These are phyloP conservation scores for Lepilemur ruficaudatus DNA, from an alignment of 2,797 vertebrate species.

Conservation along the genomic window DNA sequence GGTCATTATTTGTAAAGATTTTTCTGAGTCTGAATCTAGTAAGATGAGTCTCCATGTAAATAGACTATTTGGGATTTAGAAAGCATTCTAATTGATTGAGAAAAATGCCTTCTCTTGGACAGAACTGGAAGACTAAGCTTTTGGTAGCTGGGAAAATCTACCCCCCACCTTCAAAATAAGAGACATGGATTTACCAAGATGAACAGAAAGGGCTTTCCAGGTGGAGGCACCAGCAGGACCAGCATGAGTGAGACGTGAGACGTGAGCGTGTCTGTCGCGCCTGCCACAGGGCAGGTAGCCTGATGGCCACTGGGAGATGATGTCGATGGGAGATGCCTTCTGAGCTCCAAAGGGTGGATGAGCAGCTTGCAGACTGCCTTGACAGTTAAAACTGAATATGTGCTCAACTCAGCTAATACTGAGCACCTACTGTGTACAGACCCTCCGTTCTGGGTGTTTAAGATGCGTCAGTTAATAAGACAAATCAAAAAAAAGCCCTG, in stretches of 20 bases:
- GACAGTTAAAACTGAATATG: not conserved
- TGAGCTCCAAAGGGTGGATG: not conserved
- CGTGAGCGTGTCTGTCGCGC: accelerated
- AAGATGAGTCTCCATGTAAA: not conserved
- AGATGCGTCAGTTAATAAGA: not conserved
- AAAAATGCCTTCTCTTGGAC: not conserved
- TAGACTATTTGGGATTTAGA: not conserved
- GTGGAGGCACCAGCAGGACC: not conserved
- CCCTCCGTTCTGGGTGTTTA: not conserved
- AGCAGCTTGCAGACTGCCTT: not conserved
- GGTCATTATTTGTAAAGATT: not conserved
- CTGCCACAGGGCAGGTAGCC: not conserved
- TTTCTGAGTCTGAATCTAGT: not conserved
- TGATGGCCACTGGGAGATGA: not conserved
- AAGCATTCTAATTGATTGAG: not conserved
- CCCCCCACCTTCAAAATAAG: not conserved
- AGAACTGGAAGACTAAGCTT: not conserved
- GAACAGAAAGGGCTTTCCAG: not conserved
- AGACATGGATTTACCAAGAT: not conserved
- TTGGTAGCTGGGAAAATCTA: not conserved
- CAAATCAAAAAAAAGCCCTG: not conserved
- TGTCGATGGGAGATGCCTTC: not conserved
- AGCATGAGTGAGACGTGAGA: too few species aligned
- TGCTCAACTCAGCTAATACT: too few species aligned
- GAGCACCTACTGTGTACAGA: too few species aligned